These are phyloP conservation scores for Parotocinclus haroldoi DNA, from an alignment of 2,797 vertebrate species.

Conservation along the genomic window DNA sequence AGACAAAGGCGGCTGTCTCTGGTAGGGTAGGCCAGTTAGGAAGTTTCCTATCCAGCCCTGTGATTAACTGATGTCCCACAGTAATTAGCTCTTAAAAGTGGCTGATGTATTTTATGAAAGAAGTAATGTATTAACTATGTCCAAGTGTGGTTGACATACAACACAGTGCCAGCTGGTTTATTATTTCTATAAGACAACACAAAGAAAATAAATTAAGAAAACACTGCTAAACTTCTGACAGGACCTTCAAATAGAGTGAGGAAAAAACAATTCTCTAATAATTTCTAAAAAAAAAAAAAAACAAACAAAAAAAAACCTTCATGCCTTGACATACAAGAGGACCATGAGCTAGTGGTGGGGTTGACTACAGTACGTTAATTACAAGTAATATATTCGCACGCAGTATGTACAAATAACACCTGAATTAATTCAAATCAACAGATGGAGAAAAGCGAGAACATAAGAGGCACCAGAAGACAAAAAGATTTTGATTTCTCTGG, in stretches of 20 bases:
- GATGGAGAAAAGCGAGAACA: constrained; percentile 11
- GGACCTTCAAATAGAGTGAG: constrained; percentile 23
- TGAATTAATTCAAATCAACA: constrained; percentile 32
- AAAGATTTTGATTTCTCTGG: constrained; percentile 36
- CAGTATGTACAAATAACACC: constrained; percentile 53
- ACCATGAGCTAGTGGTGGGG: constrained; percentile 18
- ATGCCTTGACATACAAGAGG: constrained; percentile 20
- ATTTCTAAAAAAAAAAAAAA: constrained; percentile 14
- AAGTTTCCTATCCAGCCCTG: too few species aligned
- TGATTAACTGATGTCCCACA: constrained; percentile 45
- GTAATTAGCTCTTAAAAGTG: background rate
- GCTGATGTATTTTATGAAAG: background rate
- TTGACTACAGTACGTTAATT: constrained; percentile 41
- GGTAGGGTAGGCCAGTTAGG: too few species aligned
- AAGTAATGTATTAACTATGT: constrained; percentile 28
- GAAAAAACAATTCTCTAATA: constrained; percentile 16
- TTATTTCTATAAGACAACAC: constrained; percentile 57
- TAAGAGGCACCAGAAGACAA: too few species aligned
- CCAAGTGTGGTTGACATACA: constrained; percentile 52
- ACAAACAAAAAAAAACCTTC: constrained; percentile 13
- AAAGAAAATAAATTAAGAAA: constrained; percentile 64
- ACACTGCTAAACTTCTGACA: constrained; percentile 45
- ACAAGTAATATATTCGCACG: constrained; percentile 55
- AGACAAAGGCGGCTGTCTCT: too few species aligned
- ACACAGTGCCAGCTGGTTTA: constrained; percentile 78